Conservation (phyloP, 2,888 invertebrate genomes). For the Thyatira batis region DNA sequence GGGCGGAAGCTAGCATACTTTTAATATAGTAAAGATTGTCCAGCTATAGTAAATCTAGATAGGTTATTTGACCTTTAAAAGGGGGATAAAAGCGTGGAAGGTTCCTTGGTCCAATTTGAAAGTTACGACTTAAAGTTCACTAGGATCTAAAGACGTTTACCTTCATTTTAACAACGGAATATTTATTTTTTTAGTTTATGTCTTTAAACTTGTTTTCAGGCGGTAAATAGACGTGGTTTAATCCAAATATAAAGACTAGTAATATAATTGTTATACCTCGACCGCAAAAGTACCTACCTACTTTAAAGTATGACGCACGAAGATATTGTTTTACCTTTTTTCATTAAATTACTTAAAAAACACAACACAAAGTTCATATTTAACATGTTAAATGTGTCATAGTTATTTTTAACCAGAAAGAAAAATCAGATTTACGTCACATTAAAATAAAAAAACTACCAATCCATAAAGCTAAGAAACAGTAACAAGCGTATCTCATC, state of each 20-base stretch:
- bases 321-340: background rate
- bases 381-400: no score
- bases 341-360: no score
- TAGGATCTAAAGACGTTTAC: conserved; percentile 1
- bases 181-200: background rate
- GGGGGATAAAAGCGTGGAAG: background rate
- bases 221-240: background rate
- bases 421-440: no score
- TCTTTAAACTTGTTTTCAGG: background rate
- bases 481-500: no score
- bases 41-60: no score
- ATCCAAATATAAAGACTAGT: background rate
- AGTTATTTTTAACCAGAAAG: no score
- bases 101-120: background rate
- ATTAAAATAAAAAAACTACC: no score
- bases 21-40: no score
- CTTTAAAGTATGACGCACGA: background rate
- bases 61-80: background rate
- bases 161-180: background rate
- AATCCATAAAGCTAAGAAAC: no score
- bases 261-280: background rate
- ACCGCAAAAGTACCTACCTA: background rate
- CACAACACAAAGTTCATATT: no score
- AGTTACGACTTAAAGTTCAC: background rate
- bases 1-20: no score